Base-by-base conservation (phyloP, 2,113 vertebrate genomes). In the Carassius carassius region DNA sequence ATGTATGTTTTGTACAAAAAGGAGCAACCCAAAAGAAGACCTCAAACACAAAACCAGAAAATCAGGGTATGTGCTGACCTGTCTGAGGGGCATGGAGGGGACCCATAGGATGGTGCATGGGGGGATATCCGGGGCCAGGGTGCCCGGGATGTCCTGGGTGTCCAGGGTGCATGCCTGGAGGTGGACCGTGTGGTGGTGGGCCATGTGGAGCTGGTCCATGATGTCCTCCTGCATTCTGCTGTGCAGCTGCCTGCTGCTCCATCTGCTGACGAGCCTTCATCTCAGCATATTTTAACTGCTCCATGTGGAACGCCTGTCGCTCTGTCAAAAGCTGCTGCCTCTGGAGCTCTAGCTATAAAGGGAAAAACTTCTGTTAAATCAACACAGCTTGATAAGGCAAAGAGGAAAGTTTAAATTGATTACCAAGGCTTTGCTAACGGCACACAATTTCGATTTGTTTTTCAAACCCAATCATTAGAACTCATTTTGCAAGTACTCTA, bases 221-320 rank as follows among this genome's bases (percentile, higher is more conserved):
- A n/a, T 72, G 84, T 7, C 81, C 84, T 4, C 63, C 85, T 0
- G 92, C 85, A 3, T 80, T 82, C 23, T 89, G 86, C 44, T 92
- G 91, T 0, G 94, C 92, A 76, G 96, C 91, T 84, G 96, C 93
- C 65, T 96, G 96, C 90, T 99, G 97, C 89, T 99, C 98, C 95
- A 99, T 96, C 92, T 99, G 98, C 92, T 99, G 98, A 0, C 98
- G 93, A 4, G 98, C 98, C 87, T 98, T 94, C 47, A 99, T 88
- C 86, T 99, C 98, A 0, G 98, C 98, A 0, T 99, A 99, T n/a
- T 98, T 99, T 23, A 99, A 95, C 94, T 99, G 98, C 89, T 99
- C 98, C 98, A 99, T 98, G 96, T 99, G 98, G 91, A 99, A 99
- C 3, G 97, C 97, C 93, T 99, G 97, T 0, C 98, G 95, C 83